Evolutionary conservation across 2,888 invertebrate genomes (phyloP), one percentile per base, ranked within the genome.

Genomic region (Rhorus exstirpatorius): DNA sequence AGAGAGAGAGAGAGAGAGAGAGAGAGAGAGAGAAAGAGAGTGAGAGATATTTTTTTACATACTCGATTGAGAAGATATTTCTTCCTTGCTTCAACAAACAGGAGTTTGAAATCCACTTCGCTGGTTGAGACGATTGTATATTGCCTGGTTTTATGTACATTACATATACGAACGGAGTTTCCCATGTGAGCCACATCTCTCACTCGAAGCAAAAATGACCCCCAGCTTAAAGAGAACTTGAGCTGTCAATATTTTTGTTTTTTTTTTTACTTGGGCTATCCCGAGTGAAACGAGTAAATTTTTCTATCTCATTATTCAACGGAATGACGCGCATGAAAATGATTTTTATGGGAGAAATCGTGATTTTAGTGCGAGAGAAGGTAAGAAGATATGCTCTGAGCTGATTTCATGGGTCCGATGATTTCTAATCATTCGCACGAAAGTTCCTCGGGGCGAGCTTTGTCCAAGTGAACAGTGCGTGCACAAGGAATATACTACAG

Each of bases 401-500:
- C n/a, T 55, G 60, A 67, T 46, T 63, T 53, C 19, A 63, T 38
- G 60, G 72, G 65, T 41, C 17, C 60, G 74, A 61, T 72, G 61
- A 49, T 70, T 74, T 35, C 55, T 53, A 14, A 68, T 24, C 26
- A 61, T 55, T 49, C 21, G 41, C 65, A 72, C 53, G 63, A 55
- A 70, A 70, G 63, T 79, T 78, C 7, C 68, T 70, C 46, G 55
- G 61, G 70, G 61, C 70, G 26, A 61, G 72, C 55, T 49, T 12
- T 24, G 24, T 14, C 60, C 72, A 35, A 70, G 72, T 61, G 77
- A 68, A 77, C 61, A 70, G 63, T 70, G 63, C 61, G 68, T 70
- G 58, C 75, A 58, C 63, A 41, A 46, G 70, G 26, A 44, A 14
- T 55, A 21, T 31, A 46, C 38, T 38, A 21, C n/a, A 19, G 31